Evolutionary conservation across 2,888 invertebrate species (phyloP).

Genomic region (Drosophila atripex): DNA sequence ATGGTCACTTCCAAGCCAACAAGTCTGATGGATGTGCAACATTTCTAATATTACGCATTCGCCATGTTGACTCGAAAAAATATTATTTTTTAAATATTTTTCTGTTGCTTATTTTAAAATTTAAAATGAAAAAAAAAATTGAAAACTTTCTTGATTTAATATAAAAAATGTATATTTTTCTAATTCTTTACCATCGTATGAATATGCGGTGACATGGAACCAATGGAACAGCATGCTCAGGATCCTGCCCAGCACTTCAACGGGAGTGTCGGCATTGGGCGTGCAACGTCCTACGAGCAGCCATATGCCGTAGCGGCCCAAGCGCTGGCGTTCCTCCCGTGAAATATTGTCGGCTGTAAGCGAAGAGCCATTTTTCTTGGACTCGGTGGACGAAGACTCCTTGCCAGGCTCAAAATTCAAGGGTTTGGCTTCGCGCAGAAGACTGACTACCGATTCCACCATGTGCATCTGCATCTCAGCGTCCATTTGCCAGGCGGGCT

Average conservation of each 20-base stretch:
- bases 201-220: constrained; percentile 99
- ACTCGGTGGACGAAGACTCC: constrained; percentile 83
- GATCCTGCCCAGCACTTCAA: constrained; percentile 93
- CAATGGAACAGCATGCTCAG: constrained; percentile 99
- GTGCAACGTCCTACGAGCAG: constrained; percentile 96
- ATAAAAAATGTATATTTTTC: not conserved
- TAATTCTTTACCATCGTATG: constrained; percentile 91
- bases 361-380: constrained; percentile 82
- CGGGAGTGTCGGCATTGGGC: constrained; percentile 90
- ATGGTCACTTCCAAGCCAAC: not conserved
- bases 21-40: not conserved
- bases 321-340: constrained; percentile 93
- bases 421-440: constrained; percentile 96
- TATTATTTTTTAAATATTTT: too few relatives aligned
- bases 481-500: constrained; percentile 95
- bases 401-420: constrained; percentile 88
- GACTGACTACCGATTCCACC: constrained; percentile 95
- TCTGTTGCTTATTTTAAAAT: too few relatives aligned
- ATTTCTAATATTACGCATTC: not conserved
- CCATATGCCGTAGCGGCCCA: constrained; percentile 99
- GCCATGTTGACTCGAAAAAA: not conserved
- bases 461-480: constrained; percentile 96
- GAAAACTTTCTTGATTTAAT: too few relatives aligned
- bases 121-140: too few relatives aligned
- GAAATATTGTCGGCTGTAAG: constrained; percentile 87